A percentile compares a stretch with the other conserved stretches of the same genome.
phyloP scores from a whole-genome alignment of 1,140 invertebrate genomes.

The Batillaria attramentaria region DNA sequence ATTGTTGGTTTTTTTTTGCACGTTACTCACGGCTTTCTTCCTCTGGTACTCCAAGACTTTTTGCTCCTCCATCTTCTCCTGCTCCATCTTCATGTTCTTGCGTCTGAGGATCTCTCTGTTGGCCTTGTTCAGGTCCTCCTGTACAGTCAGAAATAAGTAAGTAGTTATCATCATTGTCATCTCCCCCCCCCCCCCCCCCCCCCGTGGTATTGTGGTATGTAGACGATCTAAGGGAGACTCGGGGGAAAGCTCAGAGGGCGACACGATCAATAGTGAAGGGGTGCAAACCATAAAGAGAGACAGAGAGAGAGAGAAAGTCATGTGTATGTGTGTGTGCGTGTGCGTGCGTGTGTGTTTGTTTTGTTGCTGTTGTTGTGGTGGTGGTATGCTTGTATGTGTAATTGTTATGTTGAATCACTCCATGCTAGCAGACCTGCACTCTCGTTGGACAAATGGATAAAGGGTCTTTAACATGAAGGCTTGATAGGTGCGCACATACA shows the following conservation, averaged over 20 bases:
- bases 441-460: too few species aligned
- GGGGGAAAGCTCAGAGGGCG: too few species aligned
- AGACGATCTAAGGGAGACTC: too few species aligned
- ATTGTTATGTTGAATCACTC: too few species aligned
- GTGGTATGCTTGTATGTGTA: too few species aligned
- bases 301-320: not conserved
- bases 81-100: slow-evolving; percentile 63
- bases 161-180: not conserved
- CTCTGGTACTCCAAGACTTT: slow-evolving; percentile 71
- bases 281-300: too few species aligned
- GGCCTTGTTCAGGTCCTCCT: slow-evolving; percentile 70
- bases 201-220: not conserved
- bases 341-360: slow-evolving; percentile 9
- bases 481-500: too few species aligned
- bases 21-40: slow-evolving; percentile 70
- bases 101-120: slow-evolving; percentile 68
- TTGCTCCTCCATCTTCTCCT: slow-evolving; percentile 67
- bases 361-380: too few species aligned
- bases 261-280: too few species aligned
- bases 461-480: too few species aligned
- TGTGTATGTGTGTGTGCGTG: slow-evolving; percentile 15
- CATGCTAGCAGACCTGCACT: too few species aligned
- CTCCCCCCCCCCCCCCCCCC: not conserved
- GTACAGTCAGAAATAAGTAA: not conserved
- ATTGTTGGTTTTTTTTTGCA: too few species aligned